Conservation (phyloP, 1,140 invertebrate genomes). For the Aradophagus sp. region DNA sequence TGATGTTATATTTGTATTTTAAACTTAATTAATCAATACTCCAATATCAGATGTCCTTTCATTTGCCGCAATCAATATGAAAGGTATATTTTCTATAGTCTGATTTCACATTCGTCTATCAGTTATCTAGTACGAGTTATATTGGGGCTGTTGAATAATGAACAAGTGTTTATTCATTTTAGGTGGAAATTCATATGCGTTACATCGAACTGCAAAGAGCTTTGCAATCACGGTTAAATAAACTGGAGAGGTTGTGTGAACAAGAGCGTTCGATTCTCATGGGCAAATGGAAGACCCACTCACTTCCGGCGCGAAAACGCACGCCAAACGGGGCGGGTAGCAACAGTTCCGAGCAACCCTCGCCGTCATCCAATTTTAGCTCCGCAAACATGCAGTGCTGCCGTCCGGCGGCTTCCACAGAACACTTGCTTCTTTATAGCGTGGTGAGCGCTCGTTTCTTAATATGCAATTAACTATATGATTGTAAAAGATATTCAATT, state of each 20-base stretch:
- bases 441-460: constrained; percentile 60
- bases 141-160: no score
- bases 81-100: no score
- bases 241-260: constrained; percentile 87
- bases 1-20: no score
- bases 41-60: no score
- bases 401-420: constrained; percentile 69
- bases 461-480: no score
- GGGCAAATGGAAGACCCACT: constrained; percentile 91
- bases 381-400: constrained; percentile 68
- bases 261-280: constrained; percentile 88
- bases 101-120: no score
- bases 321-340: constrained; percentile 62
- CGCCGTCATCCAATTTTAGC: constrained; percentile 73
- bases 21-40: no score
- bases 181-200: constrained; percentile 91
- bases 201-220: constrained; percentile 91
- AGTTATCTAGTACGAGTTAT: no score
- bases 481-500: no score
- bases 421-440: constrained; percentile 71
- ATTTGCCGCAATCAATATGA: no score
- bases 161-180: no score
- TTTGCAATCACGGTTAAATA: constrained; percentile 88
- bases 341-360: constrained; percentile 69
- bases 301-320: constrained; percentile 87